Evolutionary conservation across 2,113 vertebrate genomes (phyloP).

Genomic region (Sander lucioperca): DNA sequence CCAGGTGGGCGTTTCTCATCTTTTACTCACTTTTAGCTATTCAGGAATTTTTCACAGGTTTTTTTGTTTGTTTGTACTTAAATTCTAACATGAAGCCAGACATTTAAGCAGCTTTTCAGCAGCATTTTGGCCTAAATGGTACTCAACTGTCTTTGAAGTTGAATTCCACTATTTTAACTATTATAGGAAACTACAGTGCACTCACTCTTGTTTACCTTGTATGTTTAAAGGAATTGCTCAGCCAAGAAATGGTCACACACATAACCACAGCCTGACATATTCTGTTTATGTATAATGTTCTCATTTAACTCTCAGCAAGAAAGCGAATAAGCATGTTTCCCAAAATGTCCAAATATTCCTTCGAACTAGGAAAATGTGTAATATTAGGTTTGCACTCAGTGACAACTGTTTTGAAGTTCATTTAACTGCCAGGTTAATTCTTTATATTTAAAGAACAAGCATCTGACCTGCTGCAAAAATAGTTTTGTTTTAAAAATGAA

Average conservation of each 20-base stretch:
- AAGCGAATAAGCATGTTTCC: no score
- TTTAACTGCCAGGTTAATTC: background rate
- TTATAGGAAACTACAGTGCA: no score
- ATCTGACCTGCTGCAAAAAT: background rate
- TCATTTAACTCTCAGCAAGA: no score
- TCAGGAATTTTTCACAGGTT: no score
- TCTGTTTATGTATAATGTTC: no score
- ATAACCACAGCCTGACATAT: background rate
- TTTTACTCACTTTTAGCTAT: background rate
- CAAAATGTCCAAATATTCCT: no score
- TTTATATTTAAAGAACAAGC: background rate
- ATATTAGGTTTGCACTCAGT: background rate
- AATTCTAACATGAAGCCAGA: no score
- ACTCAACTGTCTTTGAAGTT: no score
- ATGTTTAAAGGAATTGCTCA: background rate
- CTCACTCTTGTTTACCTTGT: background rate
- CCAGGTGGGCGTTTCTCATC: conserved; percentile 19
- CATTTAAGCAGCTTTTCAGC: no score
- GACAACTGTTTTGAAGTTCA: background rate
- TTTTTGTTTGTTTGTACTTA: no score
- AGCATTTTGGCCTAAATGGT: background rate
- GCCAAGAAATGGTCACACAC: background rate
- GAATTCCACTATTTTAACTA: no score
- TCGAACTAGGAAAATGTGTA: background rate
- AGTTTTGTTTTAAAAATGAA: background rate